Evolutionary conservation across 2,888 invertebrate species (phyloP).

Genomic region (Himalopsyche tibetana): DNA sequence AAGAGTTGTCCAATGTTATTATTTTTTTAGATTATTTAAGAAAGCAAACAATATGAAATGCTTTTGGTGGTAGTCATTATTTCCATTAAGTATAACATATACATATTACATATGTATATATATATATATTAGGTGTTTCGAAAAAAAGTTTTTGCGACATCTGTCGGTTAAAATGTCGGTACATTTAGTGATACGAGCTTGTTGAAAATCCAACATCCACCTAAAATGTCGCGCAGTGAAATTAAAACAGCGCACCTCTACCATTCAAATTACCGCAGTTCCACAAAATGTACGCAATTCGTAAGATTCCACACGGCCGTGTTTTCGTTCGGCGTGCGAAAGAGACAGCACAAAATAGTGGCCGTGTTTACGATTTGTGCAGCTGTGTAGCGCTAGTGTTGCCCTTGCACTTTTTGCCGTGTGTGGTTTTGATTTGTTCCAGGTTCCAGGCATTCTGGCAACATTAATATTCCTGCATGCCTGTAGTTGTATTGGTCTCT

Average conservation of each 20-base stretch:
- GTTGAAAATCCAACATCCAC: neutral
- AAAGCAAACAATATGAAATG: too few species aligned
- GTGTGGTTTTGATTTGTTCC: constrained; percentile 38
- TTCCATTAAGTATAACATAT: too few species aligned
- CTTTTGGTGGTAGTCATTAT: too few species aligned
- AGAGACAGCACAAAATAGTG: constrained; percentile 34
- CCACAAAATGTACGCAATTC: constrained; percentile 39
- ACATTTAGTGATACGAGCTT: neutral
- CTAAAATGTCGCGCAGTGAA: neutral
- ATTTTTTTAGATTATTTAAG: too few species aligned
- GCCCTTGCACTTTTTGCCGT: constrained; percentile 33
- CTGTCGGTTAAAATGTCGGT: neutral
- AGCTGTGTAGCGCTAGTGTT: constrained; percentile 12
- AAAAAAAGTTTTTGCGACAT: neutral
- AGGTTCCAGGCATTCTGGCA: constrained; percentile 33
- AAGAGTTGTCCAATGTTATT: too few species aligned
- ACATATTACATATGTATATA: too few species aligned
- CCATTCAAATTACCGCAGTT: constrained; percentile 27
- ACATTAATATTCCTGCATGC: constrained; percentile 9
- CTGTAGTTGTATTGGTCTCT: neutral
- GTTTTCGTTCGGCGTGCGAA: constrained; percentile 12
- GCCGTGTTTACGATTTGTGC: neutral
- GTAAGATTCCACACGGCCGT: constrained; percentile 6
- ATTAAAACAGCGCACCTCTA: neutral
- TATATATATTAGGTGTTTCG: too few species aligned